Base-by-base conservation (phyloP, 2,888 invertebrate genomes). In the Priocnemis perturbator region DNA sequence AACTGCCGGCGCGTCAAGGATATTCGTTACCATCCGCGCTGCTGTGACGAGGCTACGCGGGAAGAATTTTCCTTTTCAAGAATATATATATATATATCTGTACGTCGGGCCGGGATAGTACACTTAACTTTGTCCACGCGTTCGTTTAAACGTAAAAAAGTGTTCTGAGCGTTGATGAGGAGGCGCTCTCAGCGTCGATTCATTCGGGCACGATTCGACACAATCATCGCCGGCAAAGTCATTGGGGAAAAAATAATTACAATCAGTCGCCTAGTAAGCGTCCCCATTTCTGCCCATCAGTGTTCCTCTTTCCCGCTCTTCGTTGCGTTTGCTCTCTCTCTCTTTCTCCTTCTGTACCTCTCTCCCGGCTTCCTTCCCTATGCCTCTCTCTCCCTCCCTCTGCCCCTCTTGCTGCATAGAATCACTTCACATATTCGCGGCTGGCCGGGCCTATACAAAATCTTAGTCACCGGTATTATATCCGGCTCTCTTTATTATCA, bases 191-290 rank as follows among this genome's bases (percentile, higher is more conserved):
- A 72, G 71, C 70, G 60, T 76, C 76, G 82, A 79, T 81, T 82
- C 82, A 79, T 72, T 69, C 67, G 69, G 71, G 71, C 73, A 66
- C 57, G 21, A 15, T 62, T 37, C 68, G 73, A 69, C 73, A 77
- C 78, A 79, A 74, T 73, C 74, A 48, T 55, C 53, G 64, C 17
- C 20, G 44, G 23, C 19, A 19, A 21, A 62, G 30, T 62, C 62
- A 79, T 80, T 60, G 73, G 74, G 71, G 80, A 79, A 86, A 86
- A 84, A 86, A 86, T 87, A 87, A 87, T 87, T 85, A 86, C 85
- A 81, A 83, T 82, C 82, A 83, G 78, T 76, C 81, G 81, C 76
- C 76, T 73, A 76, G 71, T 71, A 76, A 65, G 73, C 64, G 66
- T 66, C 50, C 69, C 67, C 76, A 73, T 67, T 62, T 53, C 67